Evolutionary conservation across 2,888 invertebrate genomes (phyloP).

Genomic region (Chymomyza fuscimana): DNA sequence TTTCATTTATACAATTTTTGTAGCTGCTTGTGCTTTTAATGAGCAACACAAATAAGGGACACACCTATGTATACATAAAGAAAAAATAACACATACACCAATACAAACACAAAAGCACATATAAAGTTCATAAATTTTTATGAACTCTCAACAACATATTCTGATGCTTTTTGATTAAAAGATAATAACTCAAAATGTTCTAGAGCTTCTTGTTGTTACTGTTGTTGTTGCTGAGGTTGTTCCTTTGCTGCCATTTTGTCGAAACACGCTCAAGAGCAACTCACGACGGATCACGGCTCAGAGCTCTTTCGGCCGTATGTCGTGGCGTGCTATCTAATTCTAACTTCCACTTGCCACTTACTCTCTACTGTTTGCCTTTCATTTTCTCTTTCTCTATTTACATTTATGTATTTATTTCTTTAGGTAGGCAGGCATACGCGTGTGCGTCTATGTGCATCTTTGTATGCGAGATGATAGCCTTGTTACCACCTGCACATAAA

Average conservation of each 20-base stretch:
- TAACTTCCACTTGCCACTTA: not conserved
- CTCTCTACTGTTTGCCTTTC: constrained; percentile 17
- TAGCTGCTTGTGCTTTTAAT: constrained; percentile 38
- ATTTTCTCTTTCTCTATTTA: not conserved
- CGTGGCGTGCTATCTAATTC: not conserved
- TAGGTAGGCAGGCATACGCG: not conserved
- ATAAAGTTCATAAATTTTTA: constrained; percentile 63
- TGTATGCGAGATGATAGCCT: constrained; percentile 27
- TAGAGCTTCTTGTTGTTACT: not conserved
- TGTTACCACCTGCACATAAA: constrained; percentile 46
- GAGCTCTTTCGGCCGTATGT: not conserved
- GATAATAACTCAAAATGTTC: constrained; percentile 40
- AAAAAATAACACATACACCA: constrained; percentile 21
- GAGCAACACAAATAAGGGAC: constrained; percentile 31
- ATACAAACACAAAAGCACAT: constrained; percentile 13
- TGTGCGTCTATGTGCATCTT: constrained; percentile 17
- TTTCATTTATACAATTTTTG: constrained; percentile 6
- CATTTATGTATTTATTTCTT: constrained; percentile 13
- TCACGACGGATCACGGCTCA: constrained; percentile 5
- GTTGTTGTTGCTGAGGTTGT: not conserved
- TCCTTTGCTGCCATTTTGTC: not conserved
- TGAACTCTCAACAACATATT: constrained; percentile 44
- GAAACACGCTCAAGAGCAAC: not conserved
- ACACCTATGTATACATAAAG: not conserved
- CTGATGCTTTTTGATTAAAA: constrained; percentile 49